Evolutionary conservation across 2,888 invertebrate genomes (phyloP).

Genomic region (Platynereis dumerilii): DNA sequence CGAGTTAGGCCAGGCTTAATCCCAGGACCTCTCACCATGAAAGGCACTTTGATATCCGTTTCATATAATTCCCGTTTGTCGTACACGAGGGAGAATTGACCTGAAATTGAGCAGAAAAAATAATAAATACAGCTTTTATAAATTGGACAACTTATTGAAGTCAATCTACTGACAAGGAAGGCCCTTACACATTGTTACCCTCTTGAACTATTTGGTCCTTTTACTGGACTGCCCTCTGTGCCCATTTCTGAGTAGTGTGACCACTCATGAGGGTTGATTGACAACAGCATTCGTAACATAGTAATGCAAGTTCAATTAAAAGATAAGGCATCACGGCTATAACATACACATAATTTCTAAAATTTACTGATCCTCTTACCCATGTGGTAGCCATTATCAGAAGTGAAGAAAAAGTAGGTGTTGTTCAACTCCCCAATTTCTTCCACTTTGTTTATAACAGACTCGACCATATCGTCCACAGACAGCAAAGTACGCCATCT

Average conservation of each 20-base stretch:
- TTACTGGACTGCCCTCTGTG: too few relatives aligned
- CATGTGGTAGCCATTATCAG: constrained; percentile 90
- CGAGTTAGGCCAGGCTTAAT: constrained; percentile 45
- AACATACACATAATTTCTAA: too few relatives aligned
- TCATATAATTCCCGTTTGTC: constrained; percentile 92
- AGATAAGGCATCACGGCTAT: too few relatives aligned
- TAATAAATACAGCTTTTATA: too few relatives aligned
- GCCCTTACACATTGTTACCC: too few relatives aligned
- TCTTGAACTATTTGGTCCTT: too few relatives aligned
- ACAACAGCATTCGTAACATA: too few relatives aligned
- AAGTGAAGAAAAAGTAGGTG: constrained; percentile 83
- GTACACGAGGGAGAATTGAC: constrained; percentile 85
- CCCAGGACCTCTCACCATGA: constrained; percentile 79
- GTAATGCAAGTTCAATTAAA: too few relatives aligned
- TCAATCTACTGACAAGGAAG: too few relatives aligned
- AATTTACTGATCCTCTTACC: constrained; percentile 65
- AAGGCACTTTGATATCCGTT: constrained; percentile 83
- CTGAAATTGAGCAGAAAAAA: constrained; percentile 67
- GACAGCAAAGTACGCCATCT: constrained; percentile 79
- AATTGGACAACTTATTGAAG: too few relatives aligned
- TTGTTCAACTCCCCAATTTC: constrained; percentile 69
- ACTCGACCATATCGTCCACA: constrained; percentile 82
- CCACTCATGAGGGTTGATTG: too few relatives aligned
- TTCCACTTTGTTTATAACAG: constrained; percentile 70
- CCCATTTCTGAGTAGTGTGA: too few relatives aligned